These are phyloP conservation scores for Lycorma delicatula DNA, from an alignment of 1,140 invertebrate species.

Conservation along the genomic window DNA sequence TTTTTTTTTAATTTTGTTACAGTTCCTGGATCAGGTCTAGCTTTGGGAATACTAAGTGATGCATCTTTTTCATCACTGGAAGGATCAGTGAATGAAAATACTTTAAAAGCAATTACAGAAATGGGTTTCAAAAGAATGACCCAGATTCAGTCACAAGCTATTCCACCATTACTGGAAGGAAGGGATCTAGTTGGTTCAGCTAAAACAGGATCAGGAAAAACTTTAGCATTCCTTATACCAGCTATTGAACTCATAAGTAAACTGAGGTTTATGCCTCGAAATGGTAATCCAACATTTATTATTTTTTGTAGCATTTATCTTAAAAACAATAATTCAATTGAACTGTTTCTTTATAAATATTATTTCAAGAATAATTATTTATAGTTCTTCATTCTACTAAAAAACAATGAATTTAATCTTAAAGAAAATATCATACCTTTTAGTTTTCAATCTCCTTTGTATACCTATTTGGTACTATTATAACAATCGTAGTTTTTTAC, in stretches of 20 bases:
- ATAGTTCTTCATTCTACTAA: too few relatives aligned
- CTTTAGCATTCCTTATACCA: conserved; percentile 95
- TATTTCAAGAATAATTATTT: too few relatives aligned
- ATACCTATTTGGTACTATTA: too few relatives aligned
- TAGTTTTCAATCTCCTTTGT: too few relatives aligned
- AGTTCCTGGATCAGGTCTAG: conserved; percentile 54
- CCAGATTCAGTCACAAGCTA: conserved; percentile 88
- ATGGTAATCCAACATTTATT: conserved; percentile 52
- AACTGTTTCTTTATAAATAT: too few relatives aligned
- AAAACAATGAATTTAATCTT: too few relatives aligned
- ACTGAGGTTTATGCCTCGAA: conserved; percentile 87
- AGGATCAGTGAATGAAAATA: conserved; percentile 65
- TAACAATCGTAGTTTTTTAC: too few relatives aligned
- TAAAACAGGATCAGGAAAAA: conserved; percentile 96
- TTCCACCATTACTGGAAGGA: conserved; percentile 89
- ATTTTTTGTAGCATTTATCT: background rate
- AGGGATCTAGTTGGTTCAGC: conserved; percentile 92
- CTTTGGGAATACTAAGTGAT: conserved; percentile 48
- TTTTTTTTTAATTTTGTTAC: conserved; percentile 23
- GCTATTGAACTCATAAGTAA: conserved; percentile 92
- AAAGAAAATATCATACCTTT: too few relatives aligned
- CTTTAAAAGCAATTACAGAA: conserved; percentile 75
- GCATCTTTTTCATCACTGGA: conserved; percentile 53
- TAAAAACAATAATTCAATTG: too few relatives aligned
- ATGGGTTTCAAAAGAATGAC: conserved; percentile 98